phyloP scores from a whole-genome alignment of 2,113 vertebrate species.

The Ictalurus furcatus region DNA sequence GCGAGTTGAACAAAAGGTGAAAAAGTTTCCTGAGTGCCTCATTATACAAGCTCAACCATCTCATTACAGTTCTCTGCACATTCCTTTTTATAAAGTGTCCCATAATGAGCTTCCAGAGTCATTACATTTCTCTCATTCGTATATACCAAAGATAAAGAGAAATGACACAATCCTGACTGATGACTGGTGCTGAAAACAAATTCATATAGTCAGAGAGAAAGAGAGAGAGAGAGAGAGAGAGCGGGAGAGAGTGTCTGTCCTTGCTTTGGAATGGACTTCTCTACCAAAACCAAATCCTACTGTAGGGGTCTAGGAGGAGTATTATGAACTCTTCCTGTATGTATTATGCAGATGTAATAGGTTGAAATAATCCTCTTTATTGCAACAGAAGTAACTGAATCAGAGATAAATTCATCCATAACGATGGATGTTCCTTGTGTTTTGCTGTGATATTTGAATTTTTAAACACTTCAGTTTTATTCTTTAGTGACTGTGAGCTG shows the following conservation, averaged over 20 bases:
- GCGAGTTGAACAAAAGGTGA: slow-evolving; percentile 30
- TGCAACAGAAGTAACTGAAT: slow-evolving; percentile 2
- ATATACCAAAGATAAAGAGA: neutral
- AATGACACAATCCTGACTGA: slow-evolving; percentile 1
- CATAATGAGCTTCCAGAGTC: slow-evolving; percentile 14
- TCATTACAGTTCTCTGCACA: neutral
- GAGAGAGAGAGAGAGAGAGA: neutral
- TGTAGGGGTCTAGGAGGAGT: neutral
- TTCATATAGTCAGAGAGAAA: neutral
- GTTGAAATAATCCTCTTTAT: neutral
- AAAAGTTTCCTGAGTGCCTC: slow-evolving; percentile 8
- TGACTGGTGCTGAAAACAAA: neutral
- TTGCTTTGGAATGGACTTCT: slow-evolving; percentile 11
- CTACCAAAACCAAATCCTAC: neutral
- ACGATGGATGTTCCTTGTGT: neutral
- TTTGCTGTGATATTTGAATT: neutral
- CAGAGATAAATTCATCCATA: neutral
- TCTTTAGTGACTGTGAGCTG: neutral
- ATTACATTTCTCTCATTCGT: neutral
- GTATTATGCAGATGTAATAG: slow-evolving; percentile 5
- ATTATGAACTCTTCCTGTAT: neutral
- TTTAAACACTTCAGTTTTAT: neutral
- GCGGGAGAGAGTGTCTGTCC: neutral
- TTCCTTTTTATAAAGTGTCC: slow-evolving; percentile 2
- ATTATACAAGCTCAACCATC: neutral